A percentile compares a stretch with the other conserved stretches of the same genome.
Evolutionary conservation across 1,140 invertebrate genomes (phyloP).

Genomic region (Hermetia illucens): DNA sequence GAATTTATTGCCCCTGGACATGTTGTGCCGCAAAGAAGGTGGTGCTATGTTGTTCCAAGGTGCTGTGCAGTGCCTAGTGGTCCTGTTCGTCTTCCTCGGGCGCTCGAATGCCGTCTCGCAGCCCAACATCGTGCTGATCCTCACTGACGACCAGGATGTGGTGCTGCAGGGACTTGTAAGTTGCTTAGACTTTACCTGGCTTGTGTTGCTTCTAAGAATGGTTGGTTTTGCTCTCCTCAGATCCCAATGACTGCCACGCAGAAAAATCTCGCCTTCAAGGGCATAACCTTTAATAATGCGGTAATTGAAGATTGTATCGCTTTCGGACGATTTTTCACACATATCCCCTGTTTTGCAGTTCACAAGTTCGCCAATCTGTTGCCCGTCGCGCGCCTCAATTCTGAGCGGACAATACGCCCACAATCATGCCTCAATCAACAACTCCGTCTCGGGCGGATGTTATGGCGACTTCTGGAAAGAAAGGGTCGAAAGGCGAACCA

Average conservation of each 20-base stretch:
- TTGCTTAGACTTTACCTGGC: constrained; percentile 15
- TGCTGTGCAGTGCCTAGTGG: no score
- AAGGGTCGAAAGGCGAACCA: constrained; percentile 45
- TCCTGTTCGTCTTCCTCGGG: no score
- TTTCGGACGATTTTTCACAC: no score
- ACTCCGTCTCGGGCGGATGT: constrained; percentile 63
- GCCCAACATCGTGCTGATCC: constrained; percentile 66
- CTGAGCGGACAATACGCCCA: constrained; percentile 74
- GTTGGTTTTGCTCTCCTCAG: constrained; percentile 38
- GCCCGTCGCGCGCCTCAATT: constrained; percentile 76
- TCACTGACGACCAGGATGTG: constrained; percentile 79
- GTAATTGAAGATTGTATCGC: constrained; percentile 35
- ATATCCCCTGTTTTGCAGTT: constrained; percentile 44
- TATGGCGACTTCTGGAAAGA: constrained; percentile 50
- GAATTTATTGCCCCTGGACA: no score
- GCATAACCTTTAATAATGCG: constrained; percentile 55
- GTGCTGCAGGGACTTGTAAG: constrained; percentile 59
- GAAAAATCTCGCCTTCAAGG: constrained; percentile 44
- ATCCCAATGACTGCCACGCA: constrained; percentile 47
- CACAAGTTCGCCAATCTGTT: constrained; percentile 69
- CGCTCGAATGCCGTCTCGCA: no score
- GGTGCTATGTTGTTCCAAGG: no score
- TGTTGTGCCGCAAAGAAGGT: no score
- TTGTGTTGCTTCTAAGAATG: constrained; percentile 8
- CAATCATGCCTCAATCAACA: constrained; percentile 66